These are phyloP conservation scores for Podarcis muralis DNA, from an alignment of 2,113 vertebrate species.

Conservation along the genomic window DNA sequence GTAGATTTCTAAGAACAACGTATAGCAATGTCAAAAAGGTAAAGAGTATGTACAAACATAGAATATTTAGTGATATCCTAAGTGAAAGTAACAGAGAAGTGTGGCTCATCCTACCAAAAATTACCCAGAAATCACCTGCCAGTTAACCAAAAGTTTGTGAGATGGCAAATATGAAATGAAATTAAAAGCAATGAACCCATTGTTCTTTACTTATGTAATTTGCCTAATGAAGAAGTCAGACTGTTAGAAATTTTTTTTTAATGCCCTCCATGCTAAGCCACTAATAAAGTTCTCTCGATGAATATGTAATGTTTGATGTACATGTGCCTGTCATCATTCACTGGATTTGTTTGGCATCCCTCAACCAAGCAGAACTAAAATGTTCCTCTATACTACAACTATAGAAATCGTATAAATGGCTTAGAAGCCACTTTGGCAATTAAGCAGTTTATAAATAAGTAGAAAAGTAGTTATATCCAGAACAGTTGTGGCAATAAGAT, in stretches of 20 bases:
- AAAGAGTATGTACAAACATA: constrained; percentile 15
- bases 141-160: constrained; percentile 7
- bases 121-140: neutral
- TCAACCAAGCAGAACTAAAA: no score
- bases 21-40: constrained; percentile 16
- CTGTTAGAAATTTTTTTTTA: constrained; percentile 40
- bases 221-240: constrained; percentile 43
- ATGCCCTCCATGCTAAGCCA: constrained; percentile 53
- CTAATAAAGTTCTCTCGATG: constrained; percentile 59
- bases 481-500: no score
- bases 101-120: neutral
- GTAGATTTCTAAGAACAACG: constrained; percentile 33
- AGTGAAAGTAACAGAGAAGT: constrained; percentile 7
- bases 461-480: no score
- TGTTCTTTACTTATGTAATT: constrained; percentile 36
- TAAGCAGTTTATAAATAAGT: no score
- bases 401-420: no score
- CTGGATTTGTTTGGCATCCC: neutral
- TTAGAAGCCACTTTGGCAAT: neutral
- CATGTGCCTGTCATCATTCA: constrained; percentile 29
- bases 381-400: no score
- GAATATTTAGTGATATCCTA: constrained; percentile 4
- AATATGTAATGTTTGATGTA: constrained; percentile 29
- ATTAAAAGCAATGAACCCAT: constrained; percentile 41
- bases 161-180: constrained; percentile 38